A percentile compares a stretch with the other conserved stretches of the same genome.
Conservation (phyloP, 2,888 invertebrate genomes). For the Nomada ruficornis region DNA sequence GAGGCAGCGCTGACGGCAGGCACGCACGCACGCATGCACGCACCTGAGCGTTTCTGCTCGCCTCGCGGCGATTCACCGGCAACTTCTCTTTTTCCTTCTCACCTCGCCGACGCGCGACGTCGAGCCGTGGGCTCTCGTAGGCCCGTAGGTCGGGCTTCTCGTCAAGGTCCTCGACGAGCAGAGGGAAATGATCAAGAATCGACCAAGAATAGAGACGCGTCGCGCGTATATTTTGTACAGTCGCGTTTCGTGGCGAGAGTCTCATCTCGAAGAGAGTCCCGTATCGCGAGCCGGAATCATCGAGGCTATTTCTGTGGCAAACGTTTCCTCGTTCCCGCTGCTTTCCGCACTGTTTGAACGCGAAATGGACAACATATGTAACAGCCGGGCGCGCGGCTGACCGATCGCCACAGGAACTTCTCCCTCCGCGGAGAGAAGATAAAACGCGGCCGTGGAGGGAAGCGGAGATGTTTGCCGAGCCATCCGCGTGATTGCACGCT, state of each 20-base stretch:
- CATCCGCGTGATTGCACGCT: constrained; percentile 79
- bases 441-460: constrained; percentile 44
- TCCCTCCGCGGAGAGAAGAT: constrained; percentile 52
- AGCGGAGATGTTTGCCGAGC: constrained; percentile 79
- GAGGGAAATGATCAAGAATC: too few relatives aligned
- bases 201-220: too few relatives aligned
- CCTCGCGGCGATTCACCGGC: background rate
- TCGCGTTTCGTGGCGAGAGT: too few relatives aligned
- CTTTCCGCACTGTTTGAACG: constrained; percentile 80
- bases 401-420: constrained; percentile 74
- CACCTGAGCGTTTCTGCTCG: constrained; percentile 33
- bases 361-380: constrained; percentile 84
- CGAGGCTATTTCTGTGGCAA: constrained; percentile 14
- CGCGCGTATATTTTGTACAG: too few relatives aligned
- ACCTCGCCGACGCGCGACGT: constrained; percentile 11
- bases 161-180: background rate
- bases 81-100: constrained; percentile 23
- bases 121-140: background rate
- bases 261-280: background rate
- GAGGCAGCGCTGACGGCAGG: constrained; percentile 62
- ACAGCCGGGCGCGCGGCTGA: constrained; percentile 79
- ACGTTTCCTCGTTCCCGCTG: constrained; percentile 53
- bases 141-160: background rate
- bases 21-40: constrained; percentile 60
- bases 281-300: constrained; percentile 6